A percentile compares a stretch with the other conserved stretches of the same genome.
Conservation (phyloP, 2,113 vertebrate species). For the Ursus arctos region DNA sequence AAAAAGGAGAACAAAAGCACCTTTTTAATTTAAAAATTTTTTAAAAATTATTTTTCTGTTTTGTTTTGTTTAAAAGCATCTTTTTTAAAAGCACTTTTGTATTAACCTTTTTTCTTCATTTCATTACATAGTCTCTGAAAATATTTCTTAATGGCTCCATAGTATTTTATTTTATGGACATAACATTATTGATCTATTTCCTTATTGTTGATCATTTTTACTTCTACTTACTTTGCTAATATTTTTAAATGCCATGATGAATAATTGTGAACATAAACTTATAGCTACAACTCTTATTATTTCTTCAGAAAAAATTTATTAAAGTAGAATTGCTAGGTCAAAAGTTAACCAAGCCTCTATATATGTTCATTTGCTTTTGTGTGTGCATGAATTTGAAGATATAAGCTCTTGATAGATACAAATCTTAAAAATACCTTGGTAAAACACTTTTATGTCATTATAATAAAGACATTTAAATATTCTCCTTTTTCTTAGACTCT, state of each 20-base stretch:
- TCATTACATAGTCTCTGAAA: slow-evolving; percentile 4
- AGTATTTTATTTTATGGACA: background rate
- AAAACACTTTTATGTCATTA: slow-evolving; percentile 20
- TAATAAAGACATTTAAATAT: slow-evolving; percentile 43
- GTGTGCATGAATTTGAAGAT: slow-evolving; percentile 39
- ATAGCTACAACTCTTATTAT: background rate
- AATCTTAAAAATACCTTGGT: background rate
- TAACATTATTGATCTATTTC: background rate
- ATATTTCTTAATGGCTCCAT: background rate
- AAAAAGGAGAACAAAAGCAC: background rate
- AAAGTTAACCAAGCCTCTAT: background rate
- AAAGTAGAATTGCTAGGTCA: background rate
- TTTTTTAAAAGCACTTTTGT: background rate
- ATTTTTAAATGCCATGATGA: background rate
- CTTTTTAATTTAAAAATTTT: background rate
- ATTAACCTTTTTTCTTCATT: background rate
- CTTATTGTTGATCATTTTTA: background rate
- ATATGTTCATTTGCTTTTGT: background rate
- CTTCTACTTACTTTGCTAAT: slow-evolving; percentile 29
- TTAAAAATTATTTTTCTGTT: background rate
- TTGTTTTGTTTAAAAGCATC: background rate
- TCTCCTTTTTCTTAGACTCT: background rate
- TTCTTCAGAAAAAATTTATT: slow-evolving; percentile 24
- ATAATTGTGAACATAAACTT: slow-evolving; percentile 28
- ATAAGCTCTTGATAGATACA: background rate